Base-by-base conservation (phyloP, 2,113 vertebrate species). In the Oophaga pumilio region DNA sequence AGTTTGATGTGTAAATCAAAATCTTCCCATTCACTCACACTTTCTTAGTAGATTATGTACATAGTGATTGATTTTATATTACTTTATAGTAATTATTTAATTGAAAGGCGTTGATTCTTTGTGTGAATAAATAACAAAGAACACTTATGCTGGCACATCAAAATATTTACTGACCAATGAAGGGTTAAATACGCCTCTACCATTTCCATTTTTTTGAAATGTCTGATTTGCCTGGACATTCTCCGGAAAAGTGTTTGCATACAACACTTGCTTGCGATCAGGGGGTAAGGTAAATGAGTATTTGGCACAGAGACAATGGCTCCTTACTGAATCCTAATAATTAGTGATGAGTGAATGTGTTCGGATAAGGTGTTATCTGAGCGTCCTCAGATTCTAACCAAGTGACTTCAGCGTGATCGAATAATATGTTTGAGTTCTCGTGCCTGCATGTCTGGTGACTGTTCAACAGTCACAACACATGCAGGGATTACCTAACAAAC, bases 191-290 rank as follows among this genome's bases (percentile, higher is more conserved):
- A 59, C 4, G 33, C 28, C 76, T 78, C 64, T 69, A 52, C 24
- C 10, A 49, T 24, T 71, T 52, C 10, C 26, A n/a, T 15, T 73
- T 49, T 18, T 87, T 43, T 68, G 24, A 50, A 73, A 80, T 62
- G 13, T 57, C 78, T 87, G 60, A 66, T 87, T 87, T 87, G 85
- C 76, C 52, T 87, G 64, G 13, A 59, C 18, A 73, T 60, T 64
- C 85, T 71, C 62, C 17, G 76, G 76, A 86, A 79, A 80, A 22
- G 10, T 86, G 62, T 86, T 86, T 86, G 76, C 85, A 86, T 86
- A 69, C 24, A 66, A 12, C 22, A 28, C 77, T 69, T 15, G 56
- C 57, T 76, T 77, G 26, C 62, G 17, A 69, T 17, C 62, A 22
- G 81, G n/a, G 50, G n/a, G 13, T 50, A 13, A 62, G 84, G 74